Evolutionary conservation across 1,140 invertebrate genomes (phyloP).

Genomic region (Ceratoteleas bidentatus): DNA sequence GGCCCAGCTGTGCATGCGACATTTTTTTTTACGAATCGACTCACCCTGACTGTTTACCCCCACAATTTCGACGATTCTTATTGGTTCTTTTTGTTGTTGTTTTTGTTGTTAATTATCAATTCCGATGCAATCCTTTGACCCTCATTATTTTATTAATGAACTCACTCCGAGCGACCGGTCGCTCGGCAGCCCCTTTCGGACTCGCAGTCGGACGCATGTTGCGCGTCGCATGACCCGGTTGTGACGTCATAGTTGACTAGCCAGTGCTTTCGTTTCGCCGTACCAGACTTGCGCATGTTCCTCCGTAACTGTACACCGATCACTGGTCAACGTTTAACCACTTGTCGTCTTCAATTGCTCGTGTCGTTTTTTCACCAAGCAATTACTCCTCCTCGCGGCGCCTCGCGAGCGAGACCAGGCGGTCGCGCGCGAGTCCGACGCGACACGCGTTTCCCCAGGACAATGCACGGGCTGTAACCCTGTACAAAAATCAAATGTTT

Average conservation of each 20-base stretch:
- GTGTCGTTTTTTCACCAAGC: conserved; percentile 48
- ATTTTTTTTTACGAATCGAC: too few species aligned
- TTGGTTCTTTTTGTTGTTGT: too few species aligned
- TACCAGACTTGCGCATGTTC: conserved; percentile 52
- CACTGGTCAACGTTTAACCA: conserved; percentile 25
- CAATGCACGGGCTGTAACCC: conserved; percentile 65
- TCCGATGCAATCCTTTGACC: too few species aligned
- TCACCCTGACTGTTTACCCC: too few species aligned
- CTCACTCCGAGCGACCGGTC: too few species aligned
- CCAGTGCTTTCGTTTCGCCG: conserved; percentile 52
- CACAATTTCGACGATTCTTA: neutral
- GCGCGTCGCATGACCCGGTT: conserved; percentile 19
- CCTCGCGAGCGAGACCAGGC: neutral
- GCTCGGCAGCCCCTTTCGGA: too few species aligned
- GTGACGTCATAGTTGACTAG: conserved; percentile 55
- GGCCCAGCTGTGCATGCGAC: too few species aligned
- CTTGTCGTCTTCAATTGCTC: conserved; percentile 55
- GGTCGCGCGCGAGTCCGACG: conserved; percentile 12
- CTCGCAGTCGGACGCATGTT: too few species aligned
- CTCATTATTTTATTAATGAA: too few species aligned
- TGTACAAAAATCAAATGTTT: conserved; percentile 79
- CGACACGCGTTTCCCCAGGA: conserved; percentile 48
- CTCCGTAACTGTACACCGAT: conserved; percentile 44
- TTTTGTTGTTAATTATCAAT: too few species aligned
- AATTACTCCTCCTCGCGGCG: conserved; percentile 6